Base-by-base conservation (phyloP, 1,140 invertebrate genomes). In the Pygmarrhopalites habei region DNA sequence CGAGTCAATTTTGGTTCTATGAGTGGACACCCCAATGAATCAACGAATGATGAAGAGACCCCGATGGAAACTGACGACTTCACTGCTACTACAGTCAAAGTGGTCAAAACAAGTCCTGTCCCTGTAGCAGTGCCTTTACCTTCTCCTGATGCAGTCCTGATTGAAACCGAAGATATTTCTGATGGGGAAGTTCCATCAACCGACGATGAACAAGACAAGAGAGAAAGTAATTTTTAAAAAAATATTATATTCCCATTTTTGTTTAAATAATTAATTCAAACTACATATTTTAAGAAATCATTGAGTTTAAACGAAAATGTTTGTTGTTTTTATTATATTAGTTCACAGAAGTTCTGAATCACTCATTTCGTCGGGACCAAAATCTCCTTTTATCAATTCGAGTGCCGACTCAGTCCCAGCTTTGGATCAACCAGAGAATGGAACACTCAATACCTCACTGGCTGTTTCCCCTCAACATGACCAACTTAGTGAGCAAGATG, bases 111-210 rank as follows among this genome's bases (percentile, higher is more conserved):
- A 39, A 41, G 14, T 7, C 17, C 5, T 39, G 39, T 14, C n/a
- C 29, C 55, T 35, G 30, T 35, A 14, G 10, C n/a, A n/a, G n/a
- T n/a, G n/a, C 32, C 55, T 23, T 32, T 15, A 21, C 17, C 28
- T 19, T 57, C 32, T 32, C 28, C 55, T 12, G n/a, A n/a, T n/a
- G 23, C 51, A 25, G 14, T 19, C 17, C 32, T 62, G 60, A 56
- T 61, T 60, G 46, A 73, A 62, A 49, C 72, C 60, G 67, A 68
- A 46, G 70, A 72, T 39, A 71, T 70, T 19, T 65, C 68, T 23
- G 69, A 72, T 29, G 69, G 67, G 0, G 68, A 70, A 51, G 57
- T 70, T 32, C 56, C 53, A 14, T 59, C 55, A 35, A 51, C 62
- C 2, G 2, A 35, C 14, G 58, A 60, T 15, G 58, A 60, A 30